Evolutionary conservation across 2,888 invertebrate species (phyloP), one percentile per base, ranked within the genome.

Genomic region (Leptopilina drosophilae): DNA sequence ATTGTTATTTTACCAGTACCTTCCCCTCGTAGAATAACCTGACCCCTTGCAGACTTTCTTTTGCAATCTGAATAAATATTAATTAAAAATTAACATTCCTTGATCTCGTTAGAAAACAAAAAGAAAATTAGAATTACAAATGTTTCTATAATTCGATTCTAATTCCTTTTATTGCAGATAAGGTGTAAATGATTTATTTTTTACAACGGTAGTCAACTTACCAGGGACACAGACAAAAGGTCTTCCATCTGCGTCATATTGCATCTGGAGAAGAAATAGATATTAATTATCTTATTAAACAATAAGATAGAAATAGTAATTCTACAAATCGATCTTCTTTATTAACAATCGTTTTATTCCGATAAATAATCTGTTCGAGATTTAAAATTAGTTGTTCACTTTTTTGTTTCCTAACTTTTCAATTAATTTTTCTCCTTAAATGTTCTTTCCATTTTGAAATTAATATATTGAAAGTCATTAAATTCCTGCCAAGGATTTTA

Each of bases 1-100:
- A 98, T 96, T 46, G 93, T 94, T 78, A 98, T 94, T 89, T 95
- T 94, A 2, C 99, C 98, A 76, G 95, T 95, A 14, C 99, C 98
- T 33, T 97, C 96, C 12, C 94, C 94, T 81, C 93, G 93, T 9
- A 98, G 92, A n/a, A 95, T 97, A 0, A 98, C 97, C 90, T 95
- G 93, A 1, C 96, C 98, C 85, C 94, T 93, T 0, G 96, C 94
- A 80, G 93, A 92, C 92, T 97, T 97, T 81, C 96, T 93, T 77
- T 94, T 90, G 89, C 96, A 96, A 91, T 95, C 95, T 94, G 82
- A 59, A 90, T 90, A 86, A 78, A 20, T 15, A 15, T 82, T 76
- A 20, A 59, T 40, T 78, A 42, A 8, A 42, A 3, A 56, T 42
- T 6, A 67, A 80, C 46, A 79, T 20, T 78, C 56, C 81, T 79